These are phyloP conservation scores for Ctenochaetus hawaiiensis DNA, from an alignment of 2,797 vertebrate genomes.

Conservation along the genomic window DNA sequence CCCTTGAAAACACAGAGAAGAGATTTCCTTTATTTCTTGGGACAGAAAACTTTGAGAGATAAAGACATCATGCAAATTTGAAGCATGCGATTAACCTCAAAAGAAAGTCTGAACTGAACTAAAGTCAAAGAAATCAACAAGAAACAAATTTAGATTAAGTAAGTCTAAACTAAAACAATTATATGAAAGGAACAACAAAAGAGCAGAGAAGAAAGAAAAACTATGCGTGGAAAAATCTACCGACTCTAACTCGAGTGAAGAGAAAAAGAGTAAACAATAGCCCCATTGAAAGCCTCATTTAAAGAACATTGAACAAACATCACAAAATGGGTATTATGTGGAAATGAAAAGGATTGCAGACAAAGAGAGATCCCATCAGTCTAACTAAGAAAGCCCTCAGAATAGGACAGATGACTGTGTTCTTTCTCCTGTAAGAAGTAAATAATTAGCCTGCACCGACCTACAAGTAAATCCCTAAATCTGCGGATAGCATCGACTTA, in stretches of 20 bases:
- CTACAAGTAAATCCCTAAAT: slow-evolving; percentile 97
- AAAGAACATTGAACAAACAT: slow-evolving; percentile 88
- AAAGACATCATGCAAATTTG: slow-evolving; percentile 94
- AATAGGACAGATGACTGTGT: slow-evolving; percentile 91
- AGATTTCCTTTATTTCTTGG: slow-evolving; percentile 76
- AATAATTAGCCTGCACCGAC: slow-evolving; percentile 92
- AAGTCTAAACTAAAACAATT: slow-evolving; percentile 73
- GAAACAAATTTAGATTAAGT: slow-evolving; percentile 74
- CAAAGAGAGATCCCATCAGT: slow-evolving; percentile 89
- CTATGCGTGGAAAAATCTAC: slow-evolving; percentile 75
- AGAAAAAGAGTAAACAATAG: slow-evolving; percentile 83
- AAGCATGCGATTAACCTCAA: slow-evolving; percentile 92
- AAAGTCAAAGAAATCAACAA: slow-evolving; percentile 79
- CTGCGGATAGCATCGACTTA: slow-evolving; percentile 99
- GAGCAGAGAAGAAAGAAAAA: slow-evolving; percentile 78
- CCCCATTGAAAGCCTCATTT: slow-evolving; percentile 83
- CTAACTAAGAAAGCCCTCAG: slow-evolving; percentile 89
- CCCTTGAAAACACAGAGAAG: slow-evolving; percentile 90
- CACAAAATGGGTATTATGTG: slow-evolving; percentile 86
- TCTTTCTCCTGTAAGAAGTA: slow-evolving; percentile 92
- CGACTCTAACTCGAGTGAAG: slow-evolving; percentile 78
- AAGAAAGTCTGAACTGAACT: slow-evolving; percentile 80
- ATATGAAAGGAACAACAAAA: slow-evolving; percentile 81
- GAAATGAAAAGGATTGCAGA: slow-evolving; percentile 86
- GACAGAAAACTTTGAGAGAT: slow-evolving; percentile 90